These are phyloP conservation scores for Drosophila neocordata DNA, from an alignment of 1,140 invertebrate genomes.

Conservation along the genomic window DNA sequence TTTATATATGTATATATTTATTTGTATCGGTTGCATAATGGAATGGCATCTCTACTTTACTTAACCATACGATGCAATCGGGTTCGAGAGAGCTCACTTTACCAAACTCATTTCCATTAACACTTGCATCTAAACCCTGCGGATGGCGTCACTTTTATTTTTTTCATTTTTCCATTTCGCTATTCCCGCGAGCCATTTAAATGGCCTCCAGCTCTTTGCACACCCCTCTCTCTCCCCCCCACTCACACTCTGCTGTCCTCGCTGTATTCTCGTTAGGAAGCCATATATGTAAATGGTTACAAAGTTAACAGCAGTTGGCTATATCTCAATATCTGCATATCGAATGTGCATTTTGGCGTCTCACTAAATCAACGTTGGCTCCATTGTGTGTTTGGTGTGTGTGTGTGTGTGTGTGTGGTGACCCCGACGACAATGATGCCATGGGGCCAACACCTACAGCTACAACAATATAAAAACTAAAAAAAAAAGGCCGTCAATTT, in stretches of 20 bases:
- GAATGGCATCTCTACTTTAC: no score
- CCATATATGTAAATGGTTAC: constrained; percentile 12
- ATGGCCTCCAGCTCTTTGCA: not conserved
- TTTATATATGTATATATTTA: no score
- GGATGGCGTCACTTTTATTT: not conserved
- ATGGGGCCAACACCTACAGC: constrained; percentile 3
- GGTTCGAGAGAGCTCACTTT: no score
- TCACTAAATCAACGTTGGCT: constrained; percentile 11
- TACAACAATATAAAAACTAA: not conserved
- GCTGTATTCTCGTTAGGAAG: constrained; percentile 34
- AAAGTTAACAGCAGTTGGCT: constrained; percentile 9
- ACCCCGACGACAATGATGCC: constrained; percentile 1
- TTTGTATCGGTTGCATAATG: no score
- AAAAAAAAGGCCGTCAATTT: constrained; percentile 22
- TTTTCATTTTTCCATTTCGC: constrained; percentile 35
- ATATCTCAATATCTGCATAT: constrained; percentile 12
- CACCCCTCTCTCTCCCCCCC: no score
- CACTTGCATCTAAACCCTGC: not conserved
- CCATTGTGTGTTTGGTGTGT: not conserved
- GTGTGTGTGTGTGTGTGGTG: not conserved
- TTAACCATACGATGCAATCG: no score
- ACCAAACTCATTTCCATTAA: constrained; percentile 4
- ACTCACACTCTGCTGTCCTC: not conserved
- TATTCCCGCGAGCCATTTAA: constrained; percentile 9
- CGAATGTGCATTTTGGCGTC: constrained; percentile 19